phyloP scores from a whole-genome alignment of 2,113 vertebrate genomes.

The Nibea albiflora region DNA sequence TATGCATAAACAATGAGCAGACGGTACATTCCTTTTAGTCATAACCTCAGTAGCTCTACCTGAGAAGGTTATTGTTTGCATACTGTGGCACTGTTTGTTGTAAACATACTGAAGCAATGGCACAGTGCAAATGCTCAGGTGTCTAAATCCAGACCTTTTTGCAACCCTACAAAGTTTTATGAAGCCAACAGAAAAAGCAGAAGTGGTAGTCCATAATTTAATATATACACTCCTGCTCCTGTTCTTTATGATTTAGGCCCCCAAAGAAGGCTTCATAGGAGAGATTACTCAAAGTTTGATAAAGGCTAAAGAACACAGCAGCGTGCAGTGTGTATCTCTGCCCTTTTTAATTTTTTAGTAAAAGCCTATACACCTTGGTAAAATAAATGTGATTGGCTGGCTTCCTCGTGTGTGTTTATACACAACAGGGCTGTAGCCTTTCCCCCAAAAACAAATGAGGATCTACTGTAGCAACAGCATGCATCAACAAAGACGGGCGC shows the following conservation, averaged over 20 bases:
- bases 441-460: slow-evolving; percentile 27
- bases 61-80: slow-evolving; percentile 3
- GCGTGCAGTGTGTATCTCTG: slow-evolving; percentile 16
- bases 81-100: neutral
- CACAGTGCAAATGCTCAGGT: neutral
- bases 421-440: neutral
- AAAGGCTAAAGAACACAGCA: slow-evolving; percentile 27
- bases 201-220: slow-evolving; percentile 24
- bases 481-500: slow-evolving; percentile 19
- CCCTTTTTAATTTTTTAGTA: slow-evolving; percentile 42
- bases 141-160: slow-evolving; percentile 18
- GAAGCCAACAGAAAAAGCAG: neutral
- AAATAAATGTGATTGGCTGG: slow-evolving; percentile 58
- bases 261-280: slow-evolving; percentile 33
- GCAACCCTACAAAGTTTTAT: slow-evolving; percentile 29
- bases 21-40: neutral
- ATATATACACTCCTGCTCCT: slow-evolving; percentile 27
- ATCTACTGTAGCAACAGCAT: slow-evolving; percentile 17
- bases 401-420: slow-evolving; percentile 10
- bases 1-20: slow-evolving; percentile 7
- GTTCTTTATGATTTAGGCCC: slow-evolving; percentile 20
- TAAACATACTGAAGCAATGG: neutral
- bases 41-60: neutral
- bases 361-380: slow-evolving; percentile 34
- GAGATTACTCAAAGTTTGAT: slow-evolving; percentile 37